phyloP scores from a whole-genome alignment of 2,113 vertebrate genomes.

The Atherinomorus stipes region DNA sequence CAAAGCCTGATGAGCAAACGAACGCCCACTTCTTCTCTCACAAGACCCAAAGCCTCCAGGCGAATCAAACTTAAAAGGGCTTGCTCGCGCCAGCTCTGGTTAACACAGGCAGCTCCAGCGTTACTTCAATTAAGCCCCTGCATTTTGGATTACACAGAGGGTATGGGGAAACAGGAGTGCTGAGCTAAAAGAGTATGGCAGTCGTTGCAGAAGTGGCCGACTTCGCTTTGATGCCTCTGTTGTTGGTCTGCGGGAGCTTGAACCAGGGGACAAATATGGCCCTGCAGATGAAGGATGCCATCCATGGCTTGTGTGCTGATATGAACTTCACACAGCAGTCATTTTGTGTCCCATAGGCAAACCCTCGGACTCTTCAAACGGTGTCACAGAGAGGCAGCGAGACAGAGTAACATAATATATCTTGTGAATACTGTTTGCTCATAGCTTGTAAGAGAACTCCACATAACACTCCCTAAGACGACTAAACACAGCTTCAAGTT shows the following conservation, averaged over 20 bases:
- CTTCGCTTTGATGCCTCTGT: conserved; percentile 58
- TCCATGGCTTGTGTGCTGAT: conserved; percentile 29
- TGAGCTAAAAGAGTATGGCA: conserved; percentile 35
- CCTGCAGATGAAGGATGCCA: conserved; percentile 39
- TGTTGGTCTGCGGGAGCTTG: conserved; percentile 44
- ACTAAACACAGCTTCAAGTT: conserved; percentile 41
- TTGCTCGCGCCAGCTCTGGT: conserved; percentile 59
- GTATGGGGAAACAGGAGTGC: conserved; percentile 27
- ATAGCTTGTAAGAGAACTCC: conserved; percentile 57
- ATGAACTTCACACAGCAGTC: conserved; percentile 48
- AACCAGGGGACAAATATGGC: conserved; percentile 36
- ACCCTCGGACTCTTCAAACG: conserved; percentile 48
- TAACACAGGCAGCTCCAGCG: conserved; percentile 56
- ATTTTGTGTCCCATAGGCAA: conserved; percentile 52
- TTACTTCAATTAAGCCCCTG: conserved; percentile 65
- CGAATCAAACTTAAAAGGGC: conserved; percentile 68
- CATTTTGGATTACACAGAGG: conserved; percentile 64
- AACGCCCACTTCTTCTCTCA: conserved; percentile 74
- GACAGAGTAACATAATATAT: conserved; percentile 38
- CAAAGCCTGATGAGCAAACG: conserved; percentile 69
- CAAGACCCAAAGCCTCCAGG: conserved; percentile 67
- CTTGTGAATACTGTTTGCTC: conserved; percentile 43
- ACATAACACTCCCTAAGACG: conserved; percentile 56
- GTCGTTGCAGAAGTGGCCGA: conserved; percentile 22
- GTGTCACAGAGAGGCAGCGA: conserved; percentile 30